Evolutionary conservation across 2,797 vertebrate genomes (phyloP).

Genomic region (Parauchenoglanis ngamensis): DNA sequence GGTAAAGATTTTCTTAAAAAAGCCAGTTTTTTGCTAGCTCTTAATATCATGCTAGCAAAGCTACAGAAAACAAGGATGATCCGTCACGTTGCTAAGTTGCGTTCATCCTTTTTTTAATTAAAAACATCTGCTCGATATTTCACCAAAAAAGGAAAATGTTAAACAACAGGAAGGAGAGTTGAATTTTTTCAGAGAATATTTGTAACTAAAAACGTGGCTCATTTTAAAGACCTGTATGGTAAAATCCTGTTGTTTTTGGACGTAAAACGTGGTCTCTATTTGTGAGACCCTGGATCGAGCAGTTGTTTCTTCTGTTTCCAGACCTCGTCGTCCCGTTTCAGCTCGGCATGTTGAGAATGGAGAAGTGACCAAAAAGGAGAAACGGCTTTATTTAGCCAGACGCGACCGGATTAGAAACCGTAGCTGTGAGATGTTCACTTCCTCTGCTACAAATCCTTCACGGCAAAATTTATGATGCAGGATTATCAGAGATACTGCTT

Average conservation of each 20-base stretch:
- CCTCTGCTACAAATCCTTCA: neutral
- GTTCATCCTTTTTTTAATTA: neutral
- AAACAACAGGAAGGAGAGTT: neutral
- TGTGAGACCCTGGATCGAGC: too few relatives aligned
- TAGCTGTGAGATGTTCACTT: neutral
- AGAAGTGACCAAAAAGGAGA: neutral
- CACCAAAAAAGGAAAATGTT: neutral
- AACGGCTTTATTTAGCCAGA: neutral
- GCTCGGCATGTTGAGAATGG: neutral
- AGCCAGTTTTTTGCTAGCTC: neutral
- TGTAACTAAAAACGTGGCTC: neutral
- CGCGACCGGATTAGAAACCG: neutral
- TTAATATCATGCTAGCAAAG: neutral
- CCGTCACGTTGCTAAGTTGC: neutral
- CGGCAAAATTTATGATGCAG: neutral
- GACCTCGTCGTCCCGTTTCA: neutral
- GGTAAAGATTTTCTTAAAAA: neutral
- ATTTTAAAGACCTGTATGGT: neutral
- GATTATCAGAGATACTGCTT: neutral
- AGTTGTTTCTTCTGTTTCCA: neutral
- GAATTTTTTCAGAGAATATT: neutral
- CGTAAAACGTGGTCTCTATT: neutral
- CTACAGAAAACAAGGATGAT: neutral
- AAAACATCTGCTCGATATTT: neutral
- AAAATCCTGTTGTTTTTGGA: neutral